phyloP scores from a whole-genome alignment of 2,888 invertebrate species.

The Caprella mutica region DNA sequence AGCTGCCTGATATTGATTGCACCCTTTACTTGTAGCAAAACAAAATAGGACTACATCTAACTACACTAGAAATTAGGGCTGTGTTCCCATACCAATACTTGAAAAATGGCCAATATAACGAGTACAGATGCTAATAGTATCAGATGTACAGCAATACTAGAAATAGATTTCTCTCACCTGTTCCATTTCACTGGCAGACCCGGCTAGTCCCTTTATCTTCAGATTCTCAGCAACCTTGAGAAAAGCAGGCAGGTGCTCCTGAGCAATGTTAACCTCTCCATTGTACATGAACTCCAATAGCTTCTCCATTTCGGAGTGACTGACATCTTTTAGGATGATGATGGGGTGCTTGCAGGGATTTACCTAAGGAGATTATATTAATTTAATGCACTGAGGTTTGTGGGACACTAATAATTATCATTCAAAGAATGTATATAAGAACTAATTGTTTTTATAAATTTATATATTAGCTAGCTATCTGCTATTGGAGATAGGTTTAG shows the following conservation, averaged over 20 bases:
- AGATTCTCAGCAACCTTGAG: slow-evolving; percentile 31
- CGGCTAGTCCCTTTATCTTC: slow-evolving; percentile 30
- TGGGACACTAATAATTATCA: too few relatives aligned
- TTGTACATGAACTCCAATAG: slow-evolving; percentile 34
- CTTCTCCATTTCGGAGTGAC: slow-evolving; percentile 28
- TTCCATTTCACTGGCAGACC: slow-evolving; percentile 27
- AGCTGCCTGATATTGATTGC: too few relatives aligned
- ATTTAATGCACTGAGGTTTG: too few relatives aligned
- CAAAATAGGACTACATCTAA: too few relatives aligned
- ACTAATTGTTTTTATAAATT: neutral
- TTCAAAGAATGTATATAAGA: too few relatives aligned
- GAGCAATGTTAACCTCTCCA: slow-evolving; percentile 33
- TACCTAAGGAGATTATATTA: too few relatives aligned
- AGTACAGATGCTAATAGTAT: neutral
- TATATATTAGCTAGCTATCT: neutral
- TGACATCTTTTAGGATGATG: slow-evolving; percentile 33
- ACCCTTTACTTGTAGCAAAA: too few relatives aligned
- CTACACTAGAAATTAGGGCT: neutral
- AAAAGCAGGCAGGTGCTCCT: slow-evolving; percentile 32
- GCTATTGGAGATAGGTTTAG: neutral
- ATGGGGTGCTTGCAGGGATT: slow-evolving; percentile 34
- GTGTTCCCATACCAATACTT: neutral
- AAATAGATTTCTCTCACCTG: slow-evolving; percentile 19
- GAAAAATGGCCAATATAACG: too few relatives aligned
- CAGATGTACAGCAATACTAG: neutral